These are phyloP conservation scores for Malurus melanocephalus DNA, from an alignment of 2,113 vertebrate genomes.

Conservation along the genomic window DNA sequence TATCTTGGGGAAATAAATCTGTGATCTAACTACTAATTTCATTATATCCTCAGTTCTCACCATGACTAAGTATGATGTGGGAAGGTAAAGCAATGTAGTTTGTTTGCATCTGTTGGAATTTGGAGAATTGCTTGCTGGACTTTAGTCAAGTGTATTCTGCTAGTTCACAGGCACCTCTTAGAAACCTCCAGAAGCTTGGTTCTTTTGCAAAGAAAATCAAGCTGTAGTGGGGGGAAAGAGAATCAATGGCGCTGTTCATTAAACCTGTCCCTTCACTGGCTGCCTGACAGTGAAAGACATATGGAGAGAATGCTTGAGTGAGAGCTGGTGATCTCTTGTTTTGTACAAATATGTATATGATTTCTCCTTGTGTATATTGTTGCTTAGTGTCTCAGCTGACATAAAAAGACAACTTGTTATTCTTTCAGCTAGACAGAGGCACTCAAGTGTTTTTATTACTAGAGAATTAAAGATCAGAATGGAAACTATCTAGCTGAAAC, in stretches of 20 bases:
- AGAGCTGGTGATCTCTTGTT: not conserved
- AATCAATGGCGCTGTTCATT: fast-evolving
- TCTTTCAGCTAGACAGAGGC: not conserved
- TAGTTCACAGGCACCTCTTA: not conserved
- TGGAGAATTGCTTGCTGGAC: not conserved
- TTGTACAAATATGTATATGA: not conserved
- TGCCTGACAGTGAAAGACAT: not conserved
- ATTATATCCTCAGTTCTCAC: not conserved
- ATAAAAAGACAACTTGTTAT: not conserved
- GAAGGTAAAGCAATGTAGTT: not conserved
- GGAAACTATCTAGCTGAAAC: slow-evolving; percentile 17
- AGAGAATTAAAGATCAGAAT: not conserved
- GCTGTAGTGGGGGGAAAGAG: fast-evolving
- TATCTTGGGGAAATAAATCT: not conserved
- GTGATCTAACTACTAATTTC: not conserved
- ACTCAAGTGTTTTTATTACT: not conserved
- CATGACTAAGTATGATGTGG: not conserved
- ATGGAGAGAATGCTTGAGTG: fast-evolving
- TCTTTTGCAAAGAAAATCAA: not conserved
- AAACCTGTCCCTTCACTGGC: not conserved
- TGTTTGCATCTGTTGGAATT: not conserved
- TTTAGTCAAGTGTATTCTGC: not conserved
- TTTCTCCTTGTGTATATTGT: not conserved
- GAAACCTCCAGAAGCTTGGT: not conserved
- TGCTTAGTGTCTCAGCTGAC: not conserved